Percentiles rank a stretch among this genome's conserved stretches.
phyloP scores from a whole-genome alignment of 2,113 vertebrate species.

The Pica pica region DNA sequence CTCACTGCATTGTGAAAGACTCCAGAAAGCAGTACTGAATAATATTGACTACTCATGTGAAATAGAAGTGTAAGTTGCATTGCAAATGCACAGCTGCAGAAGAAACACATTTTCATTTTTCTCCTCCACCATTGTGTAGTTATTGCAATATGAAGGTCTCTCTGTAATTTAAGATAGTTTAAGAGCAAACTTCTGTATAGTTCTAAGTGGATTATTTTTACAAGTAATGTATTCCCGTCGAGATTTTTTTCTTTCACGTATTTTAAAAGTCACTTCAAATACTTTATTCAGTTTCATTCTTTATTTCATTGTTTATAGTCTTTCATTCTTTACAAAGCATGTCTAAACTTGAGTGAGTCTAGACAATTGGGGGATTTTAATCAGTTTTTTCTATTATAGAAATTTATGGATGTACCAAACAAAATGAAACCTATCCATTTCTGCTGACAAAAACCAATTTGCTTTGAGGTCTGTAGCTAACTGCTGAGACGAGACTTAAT shows the following conservation, averaged over 20 bases:
- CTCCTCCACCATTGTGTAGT: not conserved
- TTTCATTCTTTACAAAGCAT: not conserved
- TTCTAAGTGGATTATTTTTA: not conserved
- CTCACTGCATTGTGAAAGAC: not conserved
- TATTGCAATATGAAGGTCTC: not conserved
- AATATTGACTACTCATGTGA: not conserved
- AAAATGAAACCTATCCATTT: not conserved
- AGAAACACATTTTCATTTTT: not conserved
- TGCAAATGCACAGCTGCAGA: not conserved
- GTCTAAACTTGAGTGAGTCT: not conserved
- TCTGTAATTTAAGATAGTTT: not conserved
- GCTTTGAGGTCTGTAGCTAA: not conserved
- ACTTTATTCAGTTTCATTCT: not conserved
- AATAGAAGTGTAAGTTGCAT: not conserved
- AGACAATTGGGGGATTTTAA: not conserved
- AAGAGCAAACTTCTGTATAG: not conserved
- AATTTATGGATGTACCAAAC: not conserved
- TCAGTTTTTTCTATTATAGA: not conserved
- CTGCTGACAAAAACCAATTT: not conserved
- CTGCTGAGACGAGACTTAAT: not conserved
- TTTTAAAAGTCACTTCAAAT: not conserved
- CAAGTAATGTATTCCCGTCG: not conserved
- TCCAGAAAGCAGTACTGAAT: not conserved
- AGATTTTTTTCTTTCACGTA: not conserved
- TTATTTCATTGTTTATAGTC: not conserved